Conservation (phyloP, 2,797 vertebrate genomes). For the Mallotus villosus region DNA sequence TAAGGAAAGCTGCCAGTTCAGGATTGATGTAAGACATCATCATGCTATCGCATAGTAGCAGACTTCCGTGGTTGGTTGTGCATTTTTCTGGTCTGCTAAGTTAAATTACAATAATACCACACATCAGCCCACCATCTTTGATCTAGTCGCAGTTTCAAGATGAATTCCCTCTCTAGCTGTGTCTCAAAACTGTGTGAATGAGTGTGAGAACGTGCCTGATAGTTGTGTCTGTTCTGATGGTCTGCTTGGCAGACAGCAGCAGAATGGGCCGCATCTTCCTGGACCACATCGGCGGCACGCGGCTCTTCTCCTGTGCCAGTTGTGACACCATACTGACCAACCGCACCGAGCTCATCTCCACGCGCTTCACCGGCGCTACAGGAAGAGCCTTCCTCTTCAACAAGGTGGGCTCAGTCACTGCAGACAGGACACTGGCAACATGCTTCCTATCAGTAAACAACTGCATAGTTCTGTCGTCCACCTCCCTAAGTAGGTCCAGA, state of each 20-base stretch:
- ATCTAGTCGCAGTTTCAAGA: not conserved
- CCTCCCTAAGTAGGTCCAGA: not conserved
- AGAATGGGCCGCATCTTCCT: slow-evolving; percentile 87
- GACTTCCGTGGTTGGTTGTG: too few species aligned
- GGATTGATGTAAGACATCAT: too few species aligned
- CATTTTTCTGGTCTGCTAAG: too few species aligned
- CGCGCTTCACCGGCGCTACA: slow-evolving; percentile 86
- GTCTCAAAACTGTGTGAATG: not conserved
- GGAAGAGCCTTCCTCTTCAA: slow-evolving; percentile 89
- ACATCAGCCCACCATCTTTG: too few species aligned
- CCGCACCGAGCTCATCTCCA: slow-evolving; percentile 88
- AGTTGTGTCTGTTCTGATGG: not conserved
- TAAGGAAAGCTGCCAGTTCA: too few species aligned
- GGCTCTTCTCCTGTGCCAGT: slow-evolving; percentile 88
- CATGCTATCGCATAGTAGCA: too few species aligned
- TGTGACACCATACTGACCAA: slow-evolving; percentile 90
- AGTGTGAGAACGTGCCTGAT: not conserved
- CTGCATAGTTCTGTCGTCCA: not conserved
- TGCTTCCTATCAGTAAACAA: too few species aligned
- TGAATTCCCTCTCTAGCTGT: not conserved
- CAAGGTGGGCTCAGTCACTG: slow-evolving; percentile 67
- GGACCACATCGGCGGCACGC: slow-evolving; percentile 88
- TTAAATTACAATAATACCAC: too few species aligned
- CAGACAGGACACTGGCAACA: slow-evolving; percentile 13
- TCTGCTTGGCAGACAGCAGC: not conserved